These are phyloP conservation scores for Caenorhabditis sp. DNA, from an alignment of 2,888 invertebrate species.

Conservation along the genomic window DNA sequence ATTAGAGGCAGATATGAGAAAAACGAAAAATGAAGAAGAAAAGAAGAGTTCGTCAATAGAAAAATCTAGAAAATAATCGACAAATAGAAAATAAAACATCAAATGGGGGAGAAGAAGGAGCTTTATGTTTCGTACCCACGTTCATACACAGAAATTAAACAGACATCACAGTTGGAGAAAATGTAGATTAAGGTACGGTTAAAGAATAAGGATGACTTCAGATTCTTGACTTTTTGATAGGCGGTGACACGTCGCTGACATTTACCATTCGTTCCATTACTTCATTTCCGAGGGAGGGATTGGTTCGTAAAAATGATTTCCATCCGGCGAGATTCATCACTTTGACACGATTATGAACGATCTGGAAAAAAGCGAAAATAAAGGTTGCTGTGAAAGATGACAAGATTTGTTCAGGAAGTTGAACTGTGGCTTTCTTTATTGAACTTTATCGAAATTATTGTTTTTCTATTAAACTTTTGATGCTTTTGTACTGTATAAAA, in stretches of 20 bases:
- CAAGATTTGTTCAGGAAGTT: too few species aligned
- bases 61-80: not conserved
- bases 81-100: not conserved
- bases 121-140: not conserved
- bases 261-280: conserved; percentile 65
- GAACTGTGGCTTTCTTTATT: too few species aligned
- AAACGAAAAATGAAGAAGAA: not conserved
- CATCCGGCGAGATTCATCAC: conserved; percentile 72
- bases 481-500: too few species aligned
- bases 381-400: too few species aligned
- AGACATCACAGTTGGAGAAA: conserved; percentile 12
- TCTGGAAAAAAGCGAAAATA: conserved; percentile 15
- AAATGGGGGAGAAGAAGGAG: too few species aligned
- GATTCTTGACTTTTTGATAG: conserved; percentile 46
- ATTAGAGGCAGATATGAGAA: not conserved
- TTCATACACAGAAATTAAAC: not conserved
- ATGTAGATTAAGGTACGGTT: not conserved
- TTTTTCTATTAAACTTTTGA: too few species aligned
- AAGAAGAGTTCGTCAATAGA: not conserved
- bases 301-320: conserved; percentile 89
- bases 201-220: conserved; percentile 12
- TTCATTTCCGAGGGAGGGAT: conserved; percentile 72
- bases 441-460: too few species aligned
- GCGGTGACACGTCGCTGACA: conserved; percentile 46
- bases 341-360: conserved; percentile 35